Evolutionary conservation across 2,113 vertebrate genomes (phyloP).

Genomic region (Malurus elegans): DNA sequence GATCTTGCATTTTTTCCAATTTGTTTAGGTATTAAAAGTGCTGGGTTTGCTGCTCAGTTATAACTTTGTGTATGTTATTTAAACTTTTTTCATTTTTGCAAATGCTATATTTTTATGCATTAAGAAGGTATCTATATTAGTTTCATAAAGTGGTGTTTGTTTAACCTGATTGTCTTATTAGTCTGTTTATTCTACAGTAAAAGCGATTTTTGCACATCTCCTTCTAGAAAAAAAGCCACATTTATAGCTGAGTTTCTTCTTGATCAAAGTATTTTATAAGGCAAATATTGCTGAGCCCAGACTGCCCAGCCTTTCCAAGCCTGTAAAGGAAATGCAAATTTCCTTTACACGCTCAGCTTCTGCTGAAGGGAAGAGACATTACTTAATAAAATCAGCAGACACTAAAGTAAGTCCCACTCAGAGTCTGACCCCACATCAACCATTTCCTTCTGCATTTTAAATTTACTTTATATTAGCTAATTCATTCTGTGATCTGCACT

Average conservation of each 20-base stretch:
- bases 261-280: neutral
- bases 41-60: neutral
- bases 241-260: neutral
- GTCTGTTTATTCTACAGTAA: neutral
- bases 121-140: neutral
- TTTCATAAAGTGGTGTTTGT: conserved; percentile 49
- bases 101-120: neutral
- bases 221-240: neutral
- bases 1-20: neutral
- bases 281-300: neutral
- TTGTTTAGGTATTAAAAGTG: neutral
- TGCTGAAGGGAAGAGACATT: neutral
- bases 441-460: neutral
- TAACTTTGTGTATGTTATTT: neutral
- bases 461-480: neutral
- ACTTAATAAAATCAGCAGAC: neutral
- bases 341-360: neutral
- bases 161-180: neutral
- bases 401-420: neutral
- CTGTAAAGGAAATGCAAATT: neutral
- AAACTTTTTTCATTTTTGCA: neutral
- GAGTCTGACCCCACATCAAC: neutral
- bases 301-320: neutral
- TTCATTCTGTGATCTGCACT: neutral
- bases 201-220: neutral